These are phyloP conservation scores for Stigmatopora argus DNA, from an alignment of 2,113 vertebrate genomes.

Conservation along the genomic window DNA sequence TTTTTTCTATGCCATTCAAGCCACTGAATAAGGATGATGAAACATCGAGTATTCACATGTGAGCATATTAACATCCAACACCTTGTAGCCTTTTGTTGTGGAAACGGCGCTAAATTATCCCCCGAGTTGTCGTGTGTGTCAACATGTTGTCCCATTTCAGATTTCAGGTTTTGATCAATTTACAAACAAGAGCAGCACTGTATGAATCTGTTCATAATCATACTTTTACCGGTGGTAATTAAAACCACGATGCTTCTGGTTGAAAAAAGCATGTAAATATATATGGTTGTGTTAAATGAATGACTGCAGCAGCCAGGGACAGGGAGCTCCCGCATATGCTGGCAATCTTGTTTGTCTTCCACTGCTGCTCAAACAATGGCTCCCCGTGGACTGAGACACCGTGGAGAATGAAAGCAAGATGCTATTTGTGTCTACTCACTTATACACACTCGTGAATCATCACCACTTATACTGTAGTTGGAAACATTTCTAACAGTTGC, in stretches of 20 bases:
- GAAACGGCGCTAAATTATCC: conserved; percentile 55
- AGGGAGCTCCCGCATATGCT: conserved; percentile 49
- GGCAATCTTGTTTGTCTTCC: conserved; percentile 65
- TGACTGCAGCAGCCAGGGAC: conserved; percentile 50
- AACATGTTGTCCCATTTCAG: conserved; percentile 40
- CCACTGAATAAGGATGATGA: conserved; percentile 8
- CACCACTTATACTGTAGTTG: conserved; percentile 5
- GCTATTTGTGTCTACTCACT: conserved; percentile 41
- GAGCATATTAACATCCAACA: conserved; percentile 36
- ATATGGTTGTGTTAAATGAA: conserved; percentile 29
- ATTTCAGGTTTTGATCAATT: conserved; percentile 62
- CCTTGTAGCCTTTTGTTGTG: conserved; percentile 40
- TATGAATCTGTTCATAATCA: conserved; percentile 7
- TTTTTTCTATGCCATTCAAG: background rate
- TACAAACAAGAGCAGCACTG: conserved; percentile 35
- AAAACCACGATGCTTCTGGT: background rate
- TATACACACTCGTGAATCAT: conserved; percentile 25
- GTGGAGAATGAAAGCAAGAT: conserved; percentile 36
- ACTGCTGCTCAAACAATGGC: conserved; percentile 64
- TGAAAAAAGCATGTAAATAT: background rate
- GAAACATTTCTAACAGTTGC: conserved; percentile 16
- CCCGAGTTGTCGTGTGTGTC: conserved; percentile 58
- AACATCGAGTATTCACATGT: conserved; percentile 31
- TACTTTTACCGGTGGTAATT: background rate
- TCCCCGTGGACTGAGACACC: conserved; percentile 49